A percentile compares a stretch with the other conserved stretches of the same genome.
Conservation (phyloP, 2,888 invertebrate genomes). For the Phaedon cochleariae region DNA sequence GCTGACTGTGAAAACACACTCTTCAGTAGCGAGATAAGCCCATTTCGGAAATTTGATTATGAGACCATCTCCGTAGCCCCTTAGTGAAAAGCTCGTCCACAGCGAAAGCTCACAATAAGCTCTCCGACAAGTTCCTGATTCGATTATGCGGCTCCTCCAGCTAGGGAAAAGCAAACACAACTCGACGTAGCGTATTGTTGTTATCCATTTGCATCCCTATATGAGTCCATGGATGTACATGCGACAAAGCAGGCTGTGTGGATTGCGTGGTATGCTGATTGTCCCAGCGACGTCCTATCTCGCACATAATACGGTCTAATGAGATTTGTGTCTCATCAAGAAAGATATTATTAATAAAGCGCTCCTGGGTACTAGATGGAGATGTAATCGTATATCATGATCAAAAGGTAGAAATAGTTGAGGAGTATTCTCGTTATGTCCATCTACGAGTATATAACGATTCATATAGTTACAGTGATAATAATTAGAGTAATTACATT, state of each 20-base stretch:
- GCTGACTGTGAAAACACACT: not conserved
- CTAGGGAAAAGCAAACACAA: slow-evolving; percentile 39
- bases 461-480: too few species aligned
- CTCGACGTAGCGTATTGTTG: slow-evolving; percentile 39
- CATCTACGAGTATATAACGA: too few species aligned
- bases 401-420: too few species aligned
- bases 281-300: not conserved
- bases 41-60: not conserved
- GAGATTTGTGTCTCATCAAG: not conserved
- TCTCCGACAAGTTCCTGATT: slow-evolving; percentile 40
- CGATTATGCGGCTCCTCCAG: slow-evolving; percentile 41
- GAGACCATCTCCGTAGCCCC: not conserved
- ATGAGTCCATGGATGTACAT: slow-evolving; percentile 8
- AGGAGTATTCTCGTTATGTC: too few species aligned
- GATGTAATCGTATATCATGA: too few species aligned
- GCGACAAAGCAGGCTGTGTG: not conserved
- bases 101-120: slow-evolving; percentile 21
- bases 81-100: not conserved
- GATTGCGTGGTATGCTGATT: not conserved
- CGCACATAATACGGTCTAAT: not conserved
- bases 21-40: not conserved
- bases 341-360: not conserved
- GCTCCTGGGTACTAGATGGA: not conserved
- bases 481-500: too few species aligned
- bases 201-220: slow-evolving; percentile 46